phyloP scores from a whole-genome alignment of 2,113 vertebrate species.

The Himantopus leucocephalus region DNA sequence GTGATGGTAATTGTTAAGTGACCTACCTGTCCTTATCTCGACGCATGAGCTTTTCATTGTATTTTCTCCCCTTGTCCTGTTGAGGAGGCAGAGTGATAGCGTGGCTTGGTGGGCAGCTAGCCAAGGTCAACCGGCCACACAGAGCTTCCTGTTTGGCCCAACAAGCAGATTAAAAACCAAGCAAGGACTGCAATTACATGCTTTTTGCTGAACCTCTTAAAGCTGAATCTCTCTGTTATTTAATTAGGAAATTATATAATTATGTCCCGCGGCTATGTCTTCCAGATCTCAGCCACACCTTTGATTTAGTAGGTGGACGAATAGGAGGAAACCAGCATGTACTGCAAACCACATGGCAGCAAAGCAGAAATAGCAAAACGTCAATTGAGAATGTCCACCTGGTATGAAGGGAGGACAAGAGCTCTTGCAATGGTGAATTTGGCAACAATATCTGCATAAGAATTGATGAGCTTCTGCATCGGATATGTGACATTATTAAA shows the following conservation, averaged over 20 bases:
- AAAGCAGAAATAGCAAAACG: background rate
- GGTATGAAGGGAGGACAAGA: background rate
- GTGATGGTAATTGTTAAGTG: background rate
- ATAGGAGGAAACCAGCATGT: background rate
- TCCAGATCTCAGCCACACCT: background rate
- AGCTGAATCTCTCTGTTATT: background rate
- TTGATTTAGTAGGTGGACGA: background rate
- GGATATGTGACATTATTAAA: background rate
- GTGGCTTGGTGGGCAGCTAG: background rate
- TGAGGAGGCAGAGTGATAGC: background rate
- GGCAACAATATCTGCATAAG: background rate
- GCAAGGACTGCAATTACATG: background rate
- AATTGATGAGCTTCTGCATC: background rate
- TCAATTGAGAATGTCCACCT: background rate
- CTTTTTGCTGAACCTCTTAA: background rate
- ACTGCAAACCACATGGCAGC: background rate
- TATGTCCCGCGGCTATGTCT: background rate
- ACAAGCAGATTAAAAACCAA: background rate
- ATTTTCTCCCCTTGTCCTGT: background rate
- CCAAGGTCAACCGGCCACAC: background rate
- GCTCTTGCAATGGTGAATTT: background rate
- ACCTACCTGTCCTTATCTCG: background rate
- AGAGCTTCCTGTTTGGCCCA: background rate
- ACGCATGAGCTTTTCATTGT: background rate
- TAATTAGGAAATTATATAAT: background rate